phyloP scores from a whole-genome alignment of 2,113 vertebrate genomes.

The Eubucco bourcierii region DNA sequence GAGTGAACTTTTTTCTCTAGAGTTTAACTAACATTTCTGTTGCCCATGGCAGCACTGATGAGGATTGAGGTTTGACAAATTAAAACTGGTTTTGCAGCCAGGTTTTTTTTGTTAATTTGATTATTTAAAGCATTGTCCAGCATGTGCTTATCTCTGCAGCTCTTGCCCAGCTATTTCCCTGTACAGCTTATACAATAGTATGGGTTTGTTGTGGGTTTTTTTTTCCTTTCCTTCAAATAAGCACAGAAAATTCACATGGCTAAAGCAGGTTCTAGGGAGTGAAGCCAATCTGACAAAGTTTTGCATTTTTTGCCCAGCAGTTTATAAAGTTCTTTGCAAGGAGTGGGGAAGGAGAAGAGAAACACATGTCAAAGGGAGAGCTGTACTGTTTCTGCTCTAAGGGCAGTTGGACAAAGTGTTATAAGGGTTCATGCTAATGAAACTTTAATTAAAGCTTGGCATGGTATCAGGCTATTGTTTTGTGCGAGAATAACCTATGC shows the following conservation, averaged over 20 bases:
- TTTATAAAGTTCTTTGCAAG: not conserved
- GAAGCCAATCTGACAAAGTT: conserved; percentile 10
- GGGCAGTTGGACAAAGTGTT: not conserved
- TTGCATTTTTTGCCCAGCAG: not conserved
- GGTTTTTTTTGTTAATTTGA: conserved; percentile 19
- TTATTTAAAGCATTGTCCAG: conserved; percentile 29
- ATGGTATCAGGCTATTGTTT: not conserved
- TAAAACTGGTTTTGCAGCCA: not conserved
- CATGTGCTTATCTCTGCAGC: conserved; percentile 35
- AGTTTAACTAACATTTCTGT: not conserved
- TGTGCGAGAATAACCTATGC: not conserved
- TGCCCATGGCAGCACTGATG: not conserved
- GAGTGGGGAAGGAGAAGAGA: not conserved
- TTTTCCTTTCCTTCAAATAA: not conserved
- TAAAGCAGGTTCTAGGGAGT: not conserved
- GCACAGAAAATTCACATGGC: conserved; percentile 1
- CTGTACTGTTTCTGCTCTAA: not conserved
- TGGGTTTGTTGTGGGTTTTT: too few relatives aligned
- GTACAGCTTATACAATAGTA: conserved; percentile 29
- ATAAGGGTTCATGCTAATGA: not conserved
- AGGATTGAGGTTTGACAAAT: not conserved
- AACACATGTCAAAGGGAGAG: not conserved
- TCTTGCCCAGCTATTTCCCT: conserved; percentile 47
- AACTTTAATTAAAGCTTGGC: not conserved
- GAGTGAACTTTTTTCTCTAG: not conserved